Evolutionary conservation across 2,797 vertebrate species (phyloP).

Genomic region (Threskiornis aethiopicus): DNA sequence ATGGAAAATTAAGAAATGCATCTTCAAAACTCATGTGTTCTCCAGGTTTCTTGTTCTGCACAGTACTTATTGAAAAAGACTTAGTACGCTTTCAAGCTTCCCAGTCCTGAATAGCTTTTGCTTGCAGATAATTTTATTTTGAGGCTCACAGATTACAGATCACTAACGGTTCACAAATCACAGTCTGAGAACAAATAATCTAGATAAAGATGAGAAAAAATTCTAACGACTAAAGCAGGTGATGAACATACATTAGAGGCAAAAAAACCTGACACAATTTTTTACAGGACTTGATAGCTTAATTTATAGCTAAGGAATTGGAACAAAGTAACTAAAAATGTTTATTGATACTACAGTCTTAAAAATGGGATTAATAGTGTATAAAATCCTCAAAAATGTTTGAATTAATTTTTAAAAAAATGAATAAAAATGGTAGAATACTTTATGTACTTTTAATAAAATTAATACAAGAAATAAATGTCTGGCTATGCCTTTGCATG

Average conservation of each 20-base stretch:
- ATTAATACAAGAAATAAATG: neutral
- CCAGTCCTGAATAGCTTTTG: neutral
- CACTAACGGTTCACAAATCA: neutral
- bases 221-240: neutral
- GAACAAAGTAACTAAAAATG: neutral
- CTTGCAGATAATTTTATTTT: neutral
- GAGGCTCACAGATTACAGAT: neutral
- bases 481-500: neutral
- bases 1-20: neutral
- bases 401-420: neutral
- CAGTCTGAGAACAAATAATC: neutral
- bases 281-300: neutral
- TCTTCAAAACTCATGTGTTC: neutral
- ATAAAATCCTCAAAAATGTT: neutral
- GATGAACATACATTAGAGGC: neutral
- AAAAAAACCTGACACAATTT: neutral
- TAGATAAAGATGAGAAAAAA: neutral
- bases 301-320: neutral
- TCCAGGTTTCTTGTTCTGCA: neutral
- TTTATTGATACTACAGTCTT: neutral
- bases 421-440: neutral
- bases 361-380: neutral
- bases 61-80: neutral
- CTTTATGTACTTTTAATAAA: neutral
- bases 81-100: neutral